phyloP scores from a whole-genome alignment of 2,888 invertebrate species.

The Xanthia icteritia region DNA sequence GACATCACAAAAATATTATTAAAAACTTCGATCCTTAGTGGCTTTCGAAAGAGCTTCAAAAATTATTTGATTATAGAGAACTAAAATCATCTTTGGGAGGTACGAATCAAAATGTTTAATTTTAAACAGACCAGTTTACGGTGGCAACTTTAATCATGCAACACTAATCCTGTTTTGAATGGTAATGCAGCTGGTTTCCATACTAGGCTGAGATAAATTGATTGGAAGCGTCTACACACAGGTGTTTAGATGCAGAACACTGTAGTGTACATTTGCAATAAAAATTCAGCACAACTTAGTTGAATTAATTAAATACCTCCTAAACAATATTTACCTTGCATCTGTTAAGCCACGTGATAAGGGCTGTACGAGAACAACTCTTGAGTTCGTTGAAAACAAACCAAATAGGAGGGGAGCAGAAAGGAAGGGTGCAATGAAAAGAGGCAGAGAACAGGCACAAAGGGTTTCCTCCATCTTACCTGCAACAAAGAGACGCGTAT shows the following conservation, averaged over 20 bases:
- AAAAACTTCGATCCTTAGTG: too few species aligned
- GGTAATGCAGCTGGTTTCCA: constrained; percentile 34
- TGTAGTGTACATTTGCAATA: constrained; percentile 9
- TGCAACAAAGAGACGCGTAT: constrained; percentile 81
- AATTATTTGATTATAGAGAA: neutral
- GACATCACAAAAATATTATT: neutral
- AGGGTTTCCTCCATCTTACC: constrained; percentile 81
- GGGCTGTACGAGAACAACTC: constrained; percentile 37
- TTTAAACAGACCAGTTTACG: neutral
- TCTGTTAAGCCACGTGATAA: constrained; percentile 53
- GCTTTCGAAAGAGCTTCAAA: neutral
- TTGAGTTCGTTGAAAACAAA: constrained; percentile 63
- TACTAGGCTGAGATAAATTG: constrained; percentile 19
- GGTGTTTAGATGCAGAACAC: constrained; percentile 16
- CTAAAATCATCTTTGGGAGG: neutral
- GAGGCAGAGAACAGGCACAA: constrained; percentile 70
- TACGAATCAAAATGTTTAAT: neutral
- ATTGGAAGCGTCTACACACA: constrained; percentile 12
- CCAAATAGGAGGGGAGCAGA: constrained; percentile 61
- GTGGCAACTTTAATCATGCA: constrained; percentile 2
- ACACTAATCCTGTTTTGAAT: constrained; percentile 15
- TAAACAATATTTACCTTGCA: constrained; percentile 40
- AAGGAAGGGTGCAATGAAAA: constrained; percentile 63
- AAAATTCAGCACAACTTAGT: constrained; percentile 3
- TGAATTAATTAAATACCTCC: neutral